A percentile compares a stretch with the other conserved stretches of the same genome.
phyloP scores from a whole-genome alignment of 2,797 vertebrate species.

The Cephalopachus bancanus region DNA sequence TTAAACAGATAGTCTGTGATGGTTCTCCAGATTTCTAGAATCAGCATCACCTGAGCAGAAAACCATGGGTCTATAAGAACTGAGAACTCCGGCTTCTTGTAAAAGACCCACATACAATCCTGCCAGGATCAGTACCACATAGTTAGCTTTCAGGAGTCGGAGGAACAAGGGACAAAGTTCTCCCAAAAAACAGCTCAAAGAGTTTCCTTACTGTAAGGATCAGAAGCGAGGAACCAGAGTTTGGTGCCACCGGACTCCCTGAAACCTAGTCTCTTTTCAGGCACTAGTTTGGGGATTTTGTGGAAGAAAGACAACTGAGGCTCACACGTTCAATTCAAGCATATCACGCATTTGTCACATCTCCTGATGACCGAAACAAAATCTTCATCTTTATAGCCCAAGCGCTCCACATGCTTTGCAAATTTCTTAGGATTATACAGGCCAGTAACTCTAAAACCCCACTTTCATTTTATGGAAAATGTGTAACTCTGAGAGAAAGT shows the following conservation, averaged over 20 bases:
- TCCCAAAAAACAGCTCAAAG: too few relatives aligned
- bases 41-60: not conserved
- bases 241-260: not conserved
- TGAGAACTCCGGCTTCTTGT: not conserved
- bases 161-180: too few relatives aligned
- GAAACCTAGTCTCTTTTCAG: not conserved
- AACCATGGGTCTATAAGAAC: not conserved
- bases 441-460: not conserved
- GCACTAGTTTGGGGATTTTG: not conserved
- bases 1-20: not conserved
- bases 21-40: not conserved
- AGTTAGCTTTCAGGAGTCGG: too few relatives aligned
- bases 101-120: not conserved
- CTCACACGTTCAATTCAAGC: constrained; percentile 3
- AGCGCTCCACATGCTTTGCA: not conserved
- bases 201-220: not conserved
- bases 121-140: too few relatives aligned
- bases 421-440: constrained; percentile 29
- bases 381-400: not conserved
- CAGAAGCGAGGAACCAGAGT: not conserved
- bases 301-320: not conserved
- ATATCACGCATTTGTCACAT: not conserved
- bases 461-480: not conserved
- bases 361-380: not conserved
- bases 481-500: not conserved